Percentiles rank a stretch among this genome's conserved stretches.
Evolutionary conservation across 2,888 invertebrate genomes (phyloP).

Genomic region (Polydrusus cervinus): DNA sequence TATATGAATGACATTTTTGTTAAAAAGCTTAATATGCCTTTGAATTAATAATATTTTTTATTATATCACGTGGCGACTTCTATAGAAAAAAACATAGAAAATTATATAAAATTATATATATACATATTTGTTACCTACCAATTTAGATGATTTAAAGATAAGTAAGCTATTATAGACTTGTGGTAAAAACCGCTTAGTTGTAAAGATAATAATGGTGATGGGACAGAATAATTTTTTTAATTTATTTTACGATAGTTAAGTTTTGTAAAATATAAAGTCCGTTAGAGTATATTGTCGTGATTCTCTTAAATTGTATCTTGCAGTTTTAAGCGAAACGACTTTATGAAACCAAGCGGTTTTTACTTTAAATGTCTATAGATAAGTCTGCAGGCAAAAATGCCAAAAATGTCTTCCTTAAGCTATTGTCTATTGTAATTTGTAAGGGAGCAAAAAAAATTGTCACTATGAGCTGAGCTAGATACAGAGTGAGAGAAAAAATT

Average conservation of each 20-base stretch:
- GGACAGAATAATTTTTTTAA: background rate
- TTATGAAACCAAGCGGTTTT: conserved; percentile 57
- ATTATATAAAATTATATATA: conserved; percentile 46
- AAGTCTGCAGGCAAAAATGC: conserved; percentile 68
- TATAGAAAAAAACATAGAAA: conserved; percentile 14
- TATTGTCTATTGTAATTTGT: conserved; percentile 65
- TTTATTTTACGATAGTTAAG: background rate
- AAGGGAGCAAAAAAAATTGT: conserved; percentile 66
- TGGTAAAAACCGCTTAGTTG: conserved; percentile 25
- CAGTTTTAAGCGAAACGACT: background rate
- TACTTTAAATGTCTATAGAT: conserved; percentile 67
- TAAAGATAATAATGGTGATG: too few species aligned
- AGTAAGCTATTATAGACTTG: conserved; percentile 37
- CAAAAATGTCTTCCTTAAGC: conserved; percentile 71
- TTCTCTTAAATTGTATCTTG: background rate
- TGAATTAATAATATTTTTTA: too few species aligned
- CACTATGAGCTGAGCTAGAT: conserved; percentile 64
- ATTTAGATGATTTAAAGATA: conserved; percentile 43
- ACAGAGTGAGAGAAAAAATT: conserved; percentile 17
- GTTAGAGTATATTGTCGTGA: background rate
- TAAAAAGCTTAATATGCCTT: too few species aligned
- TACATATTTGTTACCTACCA: conserved; percentile 52
- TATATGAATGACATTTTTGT: too few species aligned
- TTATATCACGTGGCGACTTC: conserved; percentile 7
- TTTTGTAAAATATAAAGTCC: background rate